These are phyloP conservation scores for Pluvialis apricaria DNA, from an alignment of 2,113 vertebrate genomes.

Conservation along the genomic window DNA sequence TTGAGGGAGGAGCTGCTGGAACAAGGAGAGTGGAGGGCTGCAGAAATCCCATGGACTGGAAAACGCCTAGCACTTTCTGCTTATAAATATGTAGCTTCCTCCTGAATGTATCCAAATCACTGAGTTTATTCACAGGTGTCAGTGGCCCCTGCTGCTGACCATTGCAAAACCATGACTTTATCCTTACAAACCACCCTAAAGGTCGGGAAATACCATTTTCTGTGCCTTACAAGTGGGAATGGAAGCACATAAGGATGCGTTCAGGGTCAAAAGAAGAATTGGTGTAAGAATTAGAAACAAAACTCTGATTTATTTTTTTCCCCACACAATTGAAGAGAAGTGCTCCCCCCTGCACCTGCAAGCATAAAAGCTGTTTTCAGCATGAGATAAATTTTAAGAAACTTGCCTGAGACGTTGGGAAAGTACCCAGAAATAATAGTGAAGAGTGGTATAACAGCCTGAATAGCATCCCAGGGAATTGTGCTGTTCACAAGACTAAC, in stretches of 20 bases:
- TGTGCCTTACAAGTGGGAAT: background rate
- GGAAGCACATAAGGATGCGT: background rate
- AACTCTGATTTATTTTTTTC: background rate
- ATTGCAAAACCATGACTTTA: background rate
- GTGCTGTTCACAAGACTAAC: too few species aligned
- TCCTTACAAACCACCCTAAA: background rate
- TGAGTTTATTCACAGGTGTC: background rate
- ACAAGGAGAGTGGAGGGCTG: background rate
- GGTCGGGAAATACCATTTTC: background rate
- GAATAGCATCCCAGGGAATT: background rate
- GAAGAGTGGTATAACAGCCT: background rate
- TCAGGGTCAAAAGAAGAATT: background rate
- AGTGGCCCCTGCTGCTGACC: background rate
- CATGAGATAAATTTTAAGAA: background rate
- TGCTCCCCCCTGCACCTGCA: background rate
- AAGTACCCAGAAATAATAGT: background rate
- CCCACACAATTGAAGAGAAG: background rate
- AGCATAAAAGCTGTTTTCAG: background rate
- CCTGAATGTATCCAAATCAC: background rate
- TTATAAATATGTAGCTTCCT: background rate
- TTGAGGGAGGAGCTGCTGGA: background rate
- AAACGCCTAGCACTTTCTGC: too few species aligned
- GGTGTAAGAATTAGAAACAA: background rate
- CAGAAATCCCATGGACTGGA: background rate
- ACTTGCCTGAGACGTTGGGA: background rate